Base-by-base conservation (phyloP, 2,113 vertebrate species). In the Chionomys nivalis region DNA sequence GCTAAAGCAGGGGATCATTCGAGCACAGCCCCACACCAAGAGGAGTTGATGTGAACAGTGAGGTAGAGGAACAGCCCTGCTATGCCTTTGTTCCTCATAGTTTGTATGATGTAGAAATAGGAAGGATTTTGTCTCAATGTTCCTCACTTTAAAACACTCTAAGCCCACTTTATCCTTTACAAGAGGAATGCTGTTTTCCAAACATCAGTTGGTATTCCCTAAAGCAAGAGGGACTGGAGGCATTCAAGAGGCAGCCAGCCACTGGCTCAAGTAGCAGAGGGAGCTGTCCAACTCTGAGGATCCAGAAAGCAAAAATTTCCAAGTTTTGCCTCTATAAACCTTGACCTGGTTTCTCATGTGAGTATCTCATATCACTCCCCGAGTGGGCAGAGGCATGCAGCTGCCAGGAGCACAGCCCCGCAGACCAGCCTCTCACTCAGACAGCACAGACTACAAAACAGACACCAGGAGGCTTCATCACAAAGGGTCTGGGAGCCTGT, bases 141-240 rank as follows among this genome's bases (percentile, higher is more conserved):
- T 47, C 26, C 19, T 24, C 76, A 28, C 58, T 90, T 92, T 24
- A 58, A 7, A 58, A 49, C 87, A 86, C 23, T 39, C n/a, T 36
- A 87, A 93, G 24, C 47, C 33, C 73, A 63, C 39, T 92, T 47
- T 14, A 47, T 93, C 78, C 55, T 16, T 90, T 86, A 92, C 87
- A 85, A 96, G 88, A 92, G 17, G 65, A 70, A 52, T 79, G n/a
- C 17, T 10, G 21, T 78, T 91, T 70, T 21, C 83, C 82, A 96
- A 75, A 90, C 12, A 85, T 49, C 66, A 90, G 31, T 28, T 61
- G 65, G 61, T 44, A 33, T 16, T 96, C n/a, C 72, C 65, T 47
- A 78, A n/a, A 93, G 87, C n/a, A 58, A 49, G 24, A 5, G 16
- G 19, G 24, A n/a, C 7, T 89, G 52, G 39, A 82, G 58, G 58